Base-by-base conservation (phyloP, 2,888 invertebrate genomes). In the Anthophora plumipes region DNA sequence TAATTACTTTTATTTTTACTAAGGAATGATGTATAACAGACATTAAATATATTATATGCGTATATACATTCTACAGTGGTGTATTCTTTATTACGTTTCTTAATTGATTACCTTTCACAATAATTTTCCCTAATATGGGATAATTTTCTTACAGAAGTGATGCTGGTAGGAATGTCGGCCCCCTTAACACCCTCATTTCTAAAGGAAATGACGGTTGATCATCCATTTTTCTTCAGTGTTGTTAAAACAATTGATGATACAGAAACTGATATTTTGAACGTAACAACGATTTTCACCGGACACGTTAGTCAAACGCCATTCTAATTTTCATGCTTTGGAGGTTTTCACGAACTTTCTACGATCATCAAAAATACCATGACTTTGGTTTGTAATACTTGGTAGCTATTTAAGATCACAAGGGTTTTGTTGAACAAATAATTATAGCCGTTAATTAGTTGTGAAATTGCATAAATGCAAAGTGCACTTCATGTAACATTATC, bases 181-280 rank as follows among this genome's bases (percentile, higher is more conserved):
- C 1, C 31, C 31, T 31, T 50, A 12, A 1, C 69, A 0, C 1
- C 31, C 31, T 31, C 43, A 12, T 3, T 59, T 8, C 25, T 8
- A n/a, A 25, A 39, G 39, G 14, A 50, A n/a, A 31, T 80, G 43
- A 9, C 0, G 8, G 31, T 80, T 14, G n/a, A 80, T 54, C 61
- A 41, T 22, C 67, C 80, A 55, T 84, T 84, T 60, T 12, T 50
- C 60, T 83, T 57, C 70, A 73, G 8, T 14, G 77, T 83, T 31
- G 5, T 71, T 9, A 82, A 70, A 9, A 14, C 14, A 17, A 9
- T 0, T 31, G 2, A 41, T 8, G 14, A 72, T 17, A 8, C 59
- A 37, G 9, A 37, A 48, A n/a, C 39, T 20, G 17, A 43, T 54
- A 17, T 12, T 0, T 8, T n/a, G 2, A 4, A 55, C 14, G 20